Evolutionary conservation across 53 echinoderm and acorn worm genomes (phyloP), one percentile per base, ranked within the genome.

Genomic region (Patiria pectinifera): DNA sequence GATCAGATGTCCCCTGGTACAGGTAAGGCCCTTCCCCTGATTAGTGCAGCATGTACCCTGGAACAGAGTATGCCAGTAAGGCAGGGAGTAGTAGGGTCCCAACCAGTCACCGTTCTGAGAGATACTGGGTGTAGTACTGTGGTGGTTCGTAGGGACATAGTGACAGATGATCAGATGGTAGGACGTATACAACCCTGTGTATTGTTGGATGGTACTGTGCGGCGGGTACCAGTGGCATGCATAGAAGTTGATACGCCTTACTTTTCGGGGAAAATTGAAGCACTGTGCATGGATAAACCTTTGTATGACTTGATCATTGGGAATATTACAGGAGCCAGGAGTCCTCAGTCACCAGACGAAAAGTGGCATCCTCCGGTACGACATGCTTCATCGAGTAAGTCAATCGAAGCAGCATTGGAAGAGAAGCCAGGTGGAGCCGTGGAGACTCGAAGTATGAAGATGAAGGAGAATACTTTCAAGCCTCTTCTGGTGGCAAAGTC

Each of bases 31-130:
- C 70, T 69, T 69, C 85, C 71, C 45, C 19, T 62, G 11, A n/a
- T 61, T 15, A 82, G 82, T 58, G 91, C 82, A 21, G 69, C 81
- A 10, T 79, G 80, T 62, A 69, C 62, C 15, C 45, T 80, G 69
- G 47, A 69, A 48, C 62, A 48, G 10, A 71, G 81, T 43, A 91
- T 91, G 94, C 94, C 92, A 72, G 86, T 94, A 49, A 82, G 58
- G 44, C 45, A 87, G 49, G 85, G 86, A 43, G 13, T 85, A 80
- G 48, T 94, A 7, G 75, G 75, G 35, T 6, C n/a, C 59, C 35
- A 62, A 75, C 72, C 59, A 21, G 59, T 83, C 11, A 71, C 84
- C 9, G 91, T 91, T 25, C 72, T n/a, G n/a, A n/a, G n/a, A n/a
- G n/a, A n/a, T n/a, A n/a, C n/a, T n/a, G n/a, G n/a, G n/a, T n/a